Evolutionary conservation across 2,888 invertebrate species (phyloP).

Genomic region (Piscicola geometra): DNA sequence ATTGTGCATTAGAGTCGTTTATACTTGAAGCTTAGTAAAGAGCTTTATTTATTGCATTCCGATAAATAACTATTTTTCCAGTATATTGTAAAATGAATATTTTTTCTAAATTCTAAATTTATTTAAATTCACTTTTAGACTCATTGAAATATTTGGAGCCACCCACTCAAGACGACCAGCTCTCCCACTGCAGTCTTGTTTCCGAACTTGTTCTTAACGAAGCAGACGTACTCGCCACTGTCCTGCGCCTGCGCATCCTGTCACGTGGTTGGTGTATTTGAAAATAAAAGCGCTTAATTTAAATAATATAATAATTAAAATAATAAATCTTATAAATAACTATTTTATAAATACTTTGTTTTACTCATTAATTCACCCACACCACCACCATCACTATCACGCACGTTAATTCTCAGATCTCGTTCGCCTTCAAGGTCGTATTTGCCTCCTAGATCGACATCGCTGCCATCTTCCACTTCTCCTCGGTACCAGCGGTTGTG

Average conservation of each 20-base stretch:
- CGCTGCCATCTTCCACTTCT: neutral
- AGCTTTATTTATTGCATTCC: too few species aligned
- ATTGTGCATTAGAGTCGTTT: neutral
- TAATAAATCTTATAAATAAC: neutral
- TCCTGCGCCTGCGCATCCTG: slow-evolving; percentile 62
- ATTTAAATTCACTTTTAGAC: too few species aligned
- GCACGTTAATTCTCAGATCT: slow-evolving; percentile 32
- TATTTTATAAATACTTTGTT: neutral
- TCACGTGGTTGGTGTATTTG: slow-evolving; percentile 25
- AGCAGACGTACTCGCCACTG: slow-evolving; percentile 87
- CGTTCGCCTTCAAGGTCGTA: slow-evolving; percentile 23
- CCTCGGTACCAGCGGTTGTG: slow-evolving; percentile 75
- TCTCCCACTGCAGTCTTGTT: slow-evolving; percentile 71
- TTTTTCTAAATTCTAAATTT: too few species aligned
- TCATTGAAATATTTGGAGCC: too few species aligned
- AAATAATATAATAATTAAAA: neutral
- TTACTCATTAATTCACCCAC: neutral
- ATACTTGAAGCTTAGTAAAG: neutral
- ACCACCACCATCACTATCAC: too few species aligned
- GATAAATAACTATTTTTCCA: too few species aligned
- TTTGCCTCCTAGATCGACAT: slow-evolving; percentile 16
- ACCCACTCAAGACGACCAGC: slow-evolving; percentile 73
- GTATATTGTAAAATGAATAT: too few species aligned
- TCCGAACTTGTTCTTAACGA: slow-evolving; percentile 87
- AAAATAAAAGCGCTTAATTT: neutral